phyloP scores from a whole-genome alignment of 2,888 invertebrate species.

The Metopia argyrocephala region DNA sequence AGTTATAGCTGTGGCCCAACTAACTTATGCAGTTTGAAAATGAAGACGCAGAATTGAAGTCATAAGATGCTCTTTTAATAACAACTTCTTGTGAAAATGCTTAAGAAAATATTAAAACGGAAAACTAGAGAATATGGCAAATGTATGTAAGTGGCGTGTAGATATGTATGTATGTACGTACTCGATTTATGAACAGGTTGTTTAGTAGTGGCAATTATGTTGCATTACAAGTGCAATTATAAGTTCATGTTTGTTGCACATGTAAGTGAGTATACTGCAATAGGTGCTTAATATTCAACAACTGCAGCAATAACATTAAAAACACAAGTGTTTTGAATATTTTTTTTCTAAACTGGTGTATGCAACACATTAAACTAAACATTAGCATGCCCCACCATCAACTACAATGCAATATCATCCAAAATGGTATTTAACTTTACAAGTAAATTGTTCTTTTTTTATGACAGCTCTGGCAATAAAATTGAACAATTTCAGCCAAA shows the following conservation, averaged over 20 bases:
- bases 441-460: conserved; percentile 1
- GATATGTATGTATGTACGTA: background rate
- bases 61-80: conserved; percentile 40
- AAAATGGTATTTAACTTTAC: conserved; percentile 36
- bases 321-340: conserved; percentile 21
- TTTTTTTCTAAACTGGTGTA: background rate
- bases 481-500: background rate
- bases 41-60: conserved; percentile 1
- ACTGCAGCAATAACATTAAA: conserved; percentile 25
- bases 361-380: conserved; percentile 32
- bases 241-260: conserved; percentile 52
- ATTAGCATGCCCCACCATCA: conserved; percentile 10
- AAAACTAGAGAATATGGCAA: conserved; percentile 3
- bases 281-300: conserved; percentile 46
- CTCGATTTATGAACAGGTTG: background rate
- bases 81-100: conserved; percentile 28
- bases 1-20: conserved; percentile 13
- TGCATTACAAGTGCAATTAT: conserved; percentile 41
- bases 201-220: background rate
- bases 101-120: background rate
- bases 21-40: conserved; percentile 7
- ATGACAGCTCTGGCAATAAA: background rate
- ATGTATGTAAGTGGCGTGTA: background rate
- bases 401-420: background rate
- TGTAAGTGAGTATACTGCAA: conserved; percentile 33